Percentiles rank a stretch among this genome's conserved stretches.
phyloP scores from a whole-genome alignment of 2,888 invertebrate genomes.

The Scaptomyza parva region DNA sequence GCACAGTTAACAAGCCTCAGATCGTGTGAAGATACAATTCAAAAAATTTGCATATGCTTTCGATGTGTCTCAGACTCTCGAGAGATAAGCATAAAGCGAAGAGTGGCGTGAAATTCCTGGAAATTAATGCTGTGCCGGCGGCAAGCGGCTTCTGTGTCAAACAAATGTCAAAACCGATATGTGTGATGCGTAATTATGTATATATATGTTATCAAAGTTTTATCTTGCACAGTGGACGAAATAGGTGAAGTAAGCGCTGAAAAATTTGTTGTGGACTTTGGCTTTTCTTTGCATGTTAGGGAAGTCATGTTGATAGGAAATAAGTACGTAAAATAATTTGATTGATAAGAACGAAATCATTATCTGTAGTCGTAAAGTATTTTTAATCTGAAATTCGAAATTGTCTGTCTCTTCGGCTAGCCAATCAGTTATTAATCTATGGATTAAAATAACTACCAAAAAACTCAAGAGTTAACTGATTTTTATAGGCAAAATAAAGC shows the following conservation, averaged over 20 bases:
- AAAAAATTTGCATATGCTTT: conserved; percentile 67
- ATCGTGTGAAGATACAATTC: conserved; percentile 76
- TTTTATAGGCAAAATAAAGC: not conserved
- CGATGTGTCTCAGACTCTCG: conserved; percentile 24
- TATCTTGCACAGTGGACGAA: conserved; percentile 33
- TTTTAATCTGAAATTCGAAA: not conserved
- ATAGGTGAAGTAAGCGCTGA: not conserved
- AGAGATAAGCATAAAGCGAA: conserved; percentile 48
- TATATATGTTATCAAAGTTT: conserved; percentile 2
- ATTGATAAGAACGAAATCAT: not conserved
- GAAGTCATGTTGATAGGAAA: too few relatives aligned
- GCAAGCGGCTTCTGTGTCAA: conserved; percentile 74
- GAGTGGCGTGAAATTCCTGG: conserved; percentile 76
- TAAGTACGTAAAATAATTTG: not conserved
- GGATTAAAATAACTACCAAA: not conserved
- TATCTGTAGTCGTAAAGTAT: conserved; percentile 3
- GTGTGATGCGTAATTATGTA: conserved; percentile 12
- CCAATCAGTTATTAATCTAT: not conserved
- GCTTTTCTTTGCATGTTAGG: too few relatives aligned
- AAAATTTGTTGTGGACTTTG: too few relatives aligned
- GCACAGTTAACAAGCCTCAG: conserved; percentile 68
- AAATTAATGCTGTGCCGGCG: conserved; percentile 57
- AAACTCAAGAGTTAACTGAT: not conserved
- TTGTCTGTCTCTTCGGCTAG: not conserved
- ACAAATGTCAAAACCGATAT: conserved; percentile 62